Base-by-base conservation (phyloP, 2,888 invertebrate species). In the Ormyrus labotus region DNA sequence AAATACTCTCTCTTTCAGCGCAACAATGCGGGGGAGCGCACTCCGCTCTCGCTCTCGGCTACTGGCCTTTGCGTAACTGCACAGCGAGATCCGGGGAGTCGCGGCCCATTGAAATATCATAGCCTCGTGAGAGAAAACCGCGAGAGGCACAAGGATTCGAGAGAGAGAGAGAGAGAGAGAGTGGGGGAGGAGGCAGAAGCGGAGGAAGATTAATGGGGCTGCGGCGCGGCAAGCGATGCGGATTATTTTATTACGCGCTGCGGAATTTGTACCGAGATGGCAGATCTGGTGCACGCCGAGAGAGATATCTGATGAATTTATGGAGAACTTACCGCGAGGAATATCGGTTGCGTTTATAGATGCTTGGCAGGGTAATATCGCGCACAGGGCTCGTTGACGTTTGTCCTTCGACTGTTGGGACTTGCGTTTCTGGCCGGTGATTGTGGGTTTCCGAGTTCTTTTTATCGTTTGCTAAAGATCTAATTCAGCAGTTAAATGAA, bases 231-330 rank as follows among this genome's bases (percentile, higher is more conserved):
- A 6, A 9, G 64, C 8, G 7, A 55, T 19, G 61, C 47, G 78
- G 78, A 78, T 78, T 72, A 72, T 67, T 72, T 78, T 78, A 67
- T 78, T 72, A 78, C 67, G 50, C 53, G 48, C 45, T 10, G 53
- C 57, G 55, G 60, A 65, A 50, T 78, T 71, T 51, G 48, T 68
- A 58, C 55, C 19, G n/a, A 9, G 34, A 75, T 58, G 19, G 57
- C 53, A 34, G 9, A 34, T 67, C 19, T 34, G 11, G n/a, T 53
- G 50, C 13, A n/a, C 10, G 6, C 11, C 11, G 34, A 6, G 9
- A 6, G 34, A 6, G 9, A 6, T 7, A 50, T 34, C 8, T 72
- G 72, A 72, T 72, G 53, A 53, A 72, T 72, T 72, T 72, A 63
- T 63, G 45, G 45, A 61, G 51, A 19, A 19, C 19, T 19, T 1